Evolutionary conservation across 2,888 invertebrate genomes (phyloP).

Genomic region (Mimas tiliae): DNA sequence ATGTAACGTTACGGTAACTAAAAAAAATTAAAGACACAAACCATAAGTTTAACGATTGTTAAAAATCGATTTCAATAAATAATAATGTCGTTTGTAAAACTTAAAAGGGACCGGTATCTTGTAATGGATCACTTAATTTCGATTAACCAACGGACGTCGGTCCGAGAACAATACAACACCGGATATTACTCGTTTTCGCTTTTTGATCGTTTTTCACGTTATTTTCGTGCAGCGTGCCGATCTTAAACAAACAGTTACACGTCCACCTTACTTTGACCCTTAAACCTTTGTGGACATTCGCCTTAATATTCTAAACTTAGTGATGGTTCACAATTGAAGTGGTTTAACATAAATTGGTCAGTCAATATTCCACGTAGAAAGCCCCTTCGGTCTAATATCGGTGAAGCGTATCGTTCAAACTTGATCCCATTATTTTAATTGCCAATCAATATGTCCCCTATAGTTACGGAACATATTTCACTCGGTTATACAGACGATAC

Average conservation of each 20-base stretch:
- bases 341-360: constrained; percentile 35
- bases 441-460: constrained; percentile 75
- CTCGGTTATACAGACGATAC: constrained; percentile 58
- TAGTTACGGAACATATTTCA: constrained; percentile 73
- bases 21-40: constrained; percentile 36
- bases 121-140: constrained; percentile 84
- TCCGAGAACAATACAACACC: constrained; percentile 74
- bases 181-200: constrained; percentile 80
- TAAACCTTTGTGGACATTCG: constrained; percentile 18
- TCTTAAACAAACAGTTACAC: constrained; percentile 64
- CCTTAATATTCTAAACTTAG: constrained; percentile 5
- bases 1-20: constrained; percentile 26
- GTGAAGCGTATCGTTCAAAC: constrained; percentile 63
- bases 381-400: constrained; percentile 54
- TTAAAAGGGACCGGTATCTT: constrained; percentile 69
- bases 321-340: constrained; percentile 33
- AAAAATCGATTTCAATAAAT: constrained; percentile 73
- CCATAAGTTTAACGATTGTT: constrained; percentile 57
- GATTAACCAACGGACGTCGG: constrained; percentile 70
- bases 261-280: constrained; percentile 50
- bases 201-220: constrained; percentile 74
- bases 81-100: constrained; percentile 68
- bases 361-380: constrained; percentile 55
- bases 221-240: constrained; percentile 59
- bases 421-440: constrained; percentile 76